Base-by-base conservation (phyloP, 2,888 invertebrate genomes). In the Mystacides longicornis region DNA sequence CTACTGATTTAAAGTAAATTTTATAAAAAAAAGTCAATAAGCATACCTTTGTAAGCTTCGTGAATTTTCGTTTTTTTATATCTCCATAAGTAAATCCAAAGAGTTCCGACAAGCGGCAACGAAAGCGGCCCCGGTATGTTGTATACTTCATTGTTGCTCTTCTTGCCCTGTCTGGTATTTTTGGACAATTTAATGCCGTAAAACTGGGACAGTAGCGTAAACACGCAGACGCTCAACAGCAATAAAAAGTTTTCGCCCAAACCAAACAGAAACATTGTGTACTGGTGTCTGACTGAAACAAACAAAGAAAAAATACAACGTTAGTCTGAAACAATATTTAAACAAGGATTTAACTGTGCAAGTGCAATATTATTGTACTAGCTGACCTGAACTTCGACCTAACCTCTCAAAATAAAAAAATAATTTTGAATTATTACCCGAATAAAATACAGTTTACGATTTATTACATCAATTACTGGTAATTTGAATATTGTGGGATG, bases 31-130 rank as follows among this genome's bases (percentile, higher is more conserved):
- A 27, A 7, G 11, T 7, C 27, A 27, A 27, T 27, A 11, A 27
- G 27, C 5, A 27, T 70, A 87, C 87, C 87, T 76, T 80, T 80
- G 71, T 91, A 90, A 62, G 86, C 87, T 66, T 87, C 85, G 68
- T 89, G 90, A 46, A 91, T 73, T 67, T 86, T 85, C 61, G 83
- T 82, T 73, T 89, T 79, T 64, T 77, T 79, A 65, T 89, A 89
- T 56, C 80, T 77, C 63, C 77, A 79, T 64, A 84, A 80, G 68
- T 85, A 90, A 51, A 89, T 80, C 91, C 91, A 92, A 53, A 85
- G 78, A 3, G 91, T 90, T 3, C 92, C 92, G 23, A 91, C 65
- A 33, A 89, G 71, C 0, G 92, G 91, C 43, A 91, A 64, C 0
- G 82, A 68, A 7, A 78, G 71, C 0, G 91, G 91, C 1, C 92